Evolutionary conservation across 2,113 vertebrate species (phyloP), one percentile per base, ranked within the genome.

Genomic region (Pomatorhinus ruficollis): DNA sequence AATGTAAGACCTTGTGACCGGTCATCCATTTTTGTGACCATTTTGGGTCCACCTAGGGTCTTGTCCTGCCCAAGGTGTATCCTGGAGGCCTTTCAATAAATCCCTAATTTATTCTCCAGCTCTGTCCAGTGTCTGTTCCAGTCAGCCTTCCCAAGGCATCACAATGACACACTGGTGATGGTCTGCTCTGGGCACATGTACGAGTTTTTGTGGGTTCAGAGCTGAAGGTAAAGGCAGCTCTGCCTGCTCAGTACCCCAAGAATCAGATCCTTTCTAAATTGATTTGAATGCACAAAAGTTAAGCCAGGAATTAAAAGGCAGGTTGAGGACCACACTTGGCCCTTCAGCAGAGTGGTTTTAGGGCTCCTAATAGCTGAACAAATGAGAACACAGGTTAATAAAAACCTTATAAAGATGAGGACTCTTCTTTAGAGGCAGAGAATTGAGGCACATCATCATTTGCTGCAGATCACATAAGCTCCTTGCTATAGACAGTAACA

Each of bases 401-500:
- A 94, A 94, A 91, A 52, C 24, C 33, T 22, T 24, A 11, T 61
- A 63, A 84, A 75, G 28, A 47, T 79, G 56, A 89, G 37, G 56
- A 27, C 52, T 79, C 44, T 35, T 61, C 53, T 89, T 87, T 7
- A 63, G 35, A 91, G 60, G 59, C 42, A 72, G 54, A 59, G 66
- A 59, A 86, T 35, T 50, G 71, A 88, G 59, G 60, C 50, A 59
- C 39, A 37, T 45, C 47, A 21, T 63, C 66, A 68, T 87, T 60
- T 91, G 39, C 57, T 75, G 39, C 27, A 87, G 23, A 77, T 93
- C 68, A 60, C 23, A 31, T 7, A 74, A 64, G 6, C 45, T 80
- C 30, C 70, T 68, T 4, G 0, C 53, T 75, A 49, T 11, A 89
- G 87, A 72, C 18, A 79, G 30, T 35, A 74, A 81, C 30, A 80